These are phyloP conservation scores for Melieria omissa DNA, from an alignment of 2,888 invertebrate genomes.

Conservation along the genomic window DNA sequence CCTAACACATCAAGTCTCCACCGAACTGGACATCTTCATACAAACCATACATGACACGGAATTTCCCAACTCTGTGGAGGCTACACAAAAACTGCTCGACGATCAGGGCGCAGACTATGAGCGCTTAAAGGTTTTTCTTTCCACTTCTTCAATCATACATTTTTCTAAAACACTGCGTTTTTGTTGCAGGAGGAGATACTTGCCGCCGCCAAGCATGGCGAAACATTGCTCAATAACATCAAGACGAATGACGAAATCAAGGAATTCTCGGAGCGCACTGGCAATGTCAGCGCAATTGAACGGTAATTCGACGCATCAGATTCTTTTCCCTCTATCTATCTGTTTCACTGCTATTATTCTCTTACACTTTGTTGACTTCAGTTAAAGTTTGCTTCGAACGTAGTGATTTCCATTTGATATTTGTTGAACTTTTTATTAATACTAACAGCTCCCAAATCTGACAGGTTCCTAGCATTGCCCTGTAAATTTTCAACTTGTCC, in stretches of 20 bases:
- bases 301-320: constrained; percentile 70
- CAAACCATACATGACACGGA: constrained; percentile 90
- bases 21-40: constrained; percentile 87
- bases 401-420: too few relatives aligned
- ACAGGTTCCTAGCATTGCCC: too few relatives aligned
- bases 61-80: constrained; percentile 92
- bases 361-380: too few relatives aligned
- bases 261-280: constrained; percentile 77
- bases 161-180: neutral
- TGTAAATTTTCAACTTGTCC: too few relatives aligned
- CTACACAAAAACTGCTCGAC: constrained; percentile 87
- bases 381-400: too few relatives aligned
- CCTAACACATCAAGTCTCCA: constrained; percentile 89
- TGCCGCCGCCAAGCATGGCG: constrained; percentile 89
- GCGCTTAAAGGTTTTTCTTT: constrained; percentile 60
- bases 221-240: constrained; percentile 82
- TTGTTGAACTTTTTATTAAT: too few relatives aligned
- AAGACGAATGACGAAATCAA: constrained; percentile 70
- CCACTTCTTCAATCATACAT: neutral
- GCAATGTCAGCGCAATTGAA: constrained; percentile 92
- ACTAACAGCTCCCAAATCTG: too few relatives aligned
- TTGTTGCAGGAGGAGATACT: constrained; percentile 78
- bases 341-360: too few relatives aligned
- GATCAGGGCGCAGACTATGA: constrained; percentile 80
- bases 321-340: neutral